Conservation (phyloP, 1,140 invertebrate genomes). For the Grapholita molesta region DNA sequence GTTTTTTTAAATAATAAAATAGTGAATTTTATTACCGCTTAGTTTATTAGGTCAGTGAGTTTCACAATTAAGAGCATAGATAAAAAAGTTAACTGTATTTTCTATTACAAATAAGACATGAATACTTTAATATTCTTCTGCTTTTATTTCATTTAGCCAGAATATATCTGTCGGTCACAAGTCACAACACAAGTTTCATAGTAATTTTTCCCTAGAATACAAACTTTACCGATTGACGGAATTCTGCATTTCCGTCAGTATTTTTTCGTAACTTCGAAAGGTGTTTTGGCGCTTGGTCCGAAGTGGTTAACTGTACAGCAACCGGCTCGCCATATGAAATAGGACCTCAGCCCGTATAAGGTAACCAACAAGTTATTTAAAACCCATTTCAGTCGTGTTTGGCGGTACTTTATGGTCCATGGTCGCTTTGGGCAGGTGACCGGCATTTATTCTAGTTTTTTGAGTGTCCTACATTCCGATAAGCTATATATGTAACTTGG, state of each 20-base stretch:
- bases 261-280: not conserved
- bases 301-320: not conserved
- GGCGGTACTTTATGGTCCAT: not conserved
- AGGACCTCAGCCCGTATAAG: constrained; percentile 3
- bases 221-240: not conserved
- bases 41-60: too few relatives aligned
- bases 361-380: constrained; percentile 14
- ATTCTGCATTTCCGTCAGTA: not conserved
- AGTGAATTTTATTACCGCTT: too few relatives aligned
- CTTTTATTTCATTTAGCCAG: too few relatives aligned
- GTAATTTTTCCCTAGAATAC: too few relatives aligned
- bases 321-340: constrained; percentile 11
- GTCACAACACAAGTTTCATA: too few relatives aligned
- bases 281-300: not conserved
- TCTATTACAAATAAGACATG: too few relatives aligned
- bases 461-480: not conserved
- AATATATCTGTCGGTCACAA: too few relatives aligned
- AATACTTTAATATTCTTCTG: too few relatives aligned
- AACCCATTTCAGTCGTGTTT: constrained; percentile 1
- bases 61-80: too few relatives aligned
- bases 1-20: too few relatives aligned
- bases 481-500: too few relatives aligned
- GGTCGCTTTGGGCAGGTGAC: not conserved
- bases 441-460: not conserved
- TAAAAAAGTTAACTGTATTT: too few relatives aligned